Percentiles rank a stretch among this genome's conserved stretches.
These are phyloP conservation scores for Muschampia plurimacula DNA, from an alignment of 2,888 invertebrate genomes.

Conservation along the genomic window DNA sequence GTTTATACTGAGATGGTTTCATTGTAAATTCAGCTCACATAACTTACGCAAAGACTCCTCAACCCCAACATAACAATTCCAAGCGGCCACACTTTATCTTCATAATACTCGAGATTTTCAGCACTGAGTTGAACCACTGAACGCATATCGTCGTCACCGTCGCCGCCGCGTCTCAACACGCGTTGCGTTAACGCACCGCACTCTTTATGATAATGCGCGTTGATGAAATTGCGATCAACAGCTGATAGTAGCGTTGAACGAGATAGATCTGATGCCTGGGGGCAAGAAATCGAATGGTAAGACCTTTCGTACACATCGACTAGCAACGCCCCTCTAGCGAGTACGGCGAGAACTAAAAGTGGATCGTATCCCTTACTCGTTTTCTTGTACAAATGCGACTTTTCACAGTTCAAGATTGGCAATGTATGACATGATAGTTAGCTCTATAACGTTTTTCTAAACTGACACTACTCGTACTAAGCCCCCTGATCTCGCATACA, in stretches of 20 bases:
- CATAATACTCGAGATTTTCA: constrained; percentile 56
- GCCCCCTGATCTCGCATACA: no score
- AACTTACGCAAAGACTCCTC: constrained; percentile 54
- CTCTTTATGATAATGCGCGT: constrained; percentile 62
- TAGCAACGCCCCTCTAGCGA: no score
- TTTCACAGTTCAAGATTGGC: no score
- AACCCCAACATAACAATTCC: constrained; percentile 64
- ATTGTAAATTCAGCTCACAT: neutral
- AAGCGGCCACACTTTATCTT: constrained; percentile 64
- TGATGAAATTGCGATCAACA: constrained; percentile 66
- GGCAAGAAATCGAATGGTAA: neutral
- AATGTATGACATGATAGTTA: no score
- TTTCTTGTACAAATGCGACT: no score
- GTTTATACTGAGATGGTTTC: neutral
- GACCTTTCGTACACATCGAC: no score
- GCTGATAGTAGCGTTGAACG: constrained; percentile 49
- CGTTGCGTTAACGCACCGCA: constrained; percentile 53
- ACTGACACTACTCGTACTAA: no score
- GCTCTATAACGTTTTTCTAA: no score
- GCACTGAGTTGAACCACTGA: constrained; percentile 40
- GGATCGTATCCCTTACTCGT: no score
- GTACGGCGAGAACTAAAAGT: no score
- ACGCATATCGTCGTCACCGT: neutral
- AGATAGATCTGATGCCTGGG: constrained; percentile 48
- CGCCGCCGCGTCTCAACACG: constrained; percentile 13